These are phyloP conservation scores for Bettongia penicillata DNA, from an alignment of 2,113 vertebrate species.

Conservation along the genomic window DNA sequence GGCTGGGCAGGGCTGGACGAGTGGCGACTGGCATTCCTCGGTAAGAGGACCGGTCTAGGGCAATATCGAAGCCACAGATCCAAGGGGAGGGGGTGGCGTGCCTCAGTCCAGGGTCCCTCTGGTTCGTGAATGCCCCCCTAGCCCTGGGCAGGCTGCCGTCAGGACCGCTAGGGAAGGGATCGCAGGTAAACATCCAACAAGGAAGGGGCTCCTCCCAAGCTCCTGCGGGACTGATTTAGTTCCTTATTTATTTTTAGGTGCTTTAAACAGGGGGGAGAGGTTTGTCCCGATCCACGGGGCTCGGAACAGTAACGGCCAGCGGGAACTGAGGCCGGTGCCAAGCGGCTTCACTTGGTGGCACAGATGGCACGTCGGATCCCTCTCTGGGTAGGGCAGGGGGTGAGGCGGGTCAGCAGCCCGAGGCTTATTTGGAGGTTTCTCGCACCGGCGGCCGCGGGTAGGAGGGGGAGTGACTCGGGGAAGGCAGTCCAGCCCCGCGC, in stretches of 20 bases:
- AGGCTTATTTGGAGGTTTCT: no score
- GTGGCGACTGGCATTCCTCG: not conserved
- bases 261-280: slow-evolving; percentile 36
- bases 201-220: not conserved
- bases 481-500: no score
- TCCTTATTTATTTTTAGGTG: not conserved
- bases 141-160: not conserved
- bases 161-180: not conserved
- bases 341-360: slow-evolving; percentile 39
- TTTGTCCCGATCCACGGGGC: not conserved
- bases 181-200: not conserved
- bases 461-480: no score
- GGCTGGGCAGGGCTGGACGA: not conserved
- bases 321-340: slow-evolving; percentile 3
- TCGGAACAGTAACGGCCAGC: no score
- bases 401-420: no score
- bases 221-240: not conserved
- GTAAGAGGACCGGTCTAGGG: no score
- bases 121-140: not conserved
- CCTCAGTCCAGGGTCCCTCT: not conserved
- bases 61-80: not conserved
- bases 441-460: no score
- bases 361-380: slow-evolving; percentile 62
- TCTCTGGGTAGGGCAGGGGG: slow-evolving; percentile 15
- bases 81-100: not conserved